Conservation (phyloP, 2,888 invertebrate species). For the Embidobia sp. region DNA sequence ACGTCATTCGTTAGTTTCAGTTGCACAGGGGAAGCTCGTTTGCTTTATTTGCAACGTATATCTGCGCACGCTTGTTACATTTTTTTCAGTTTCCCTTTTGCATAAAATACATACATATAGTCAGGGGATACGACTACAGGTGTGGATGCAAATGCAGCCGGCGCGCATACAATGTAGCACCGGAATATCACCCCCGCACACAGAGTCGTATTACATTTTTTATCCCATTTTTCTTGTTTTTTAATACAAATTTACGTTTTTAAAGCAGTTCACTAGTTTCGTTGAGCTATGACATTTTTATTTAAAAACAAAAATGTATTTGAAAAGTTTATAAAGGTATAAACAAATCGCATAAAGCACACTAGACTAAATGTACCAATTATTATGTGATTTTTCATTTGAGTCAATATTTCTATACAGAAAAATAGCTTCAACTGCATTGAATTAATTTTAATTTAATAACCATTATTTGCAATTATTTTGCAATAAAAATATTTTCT, state of each 20-base stretch:
- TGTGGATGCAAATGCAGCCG: conserved; percentile 48
- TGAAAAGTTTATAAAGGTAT: no score
- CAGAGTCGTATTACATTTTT: conserved; percentile 5
- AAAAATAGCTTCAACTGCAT: no score
- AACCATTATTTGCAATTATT: no score
- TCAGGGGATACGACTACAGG: conserved; percentile 42
- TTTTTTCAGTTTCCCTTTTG: conserved; percentile 53
- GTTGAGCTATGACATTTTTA: no score
- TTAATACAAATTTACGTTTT: not conserved
- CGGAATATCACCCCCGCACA: conserved; percentile 23
- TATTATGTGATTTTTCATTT: no score
- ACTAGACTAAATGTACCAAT: no score
- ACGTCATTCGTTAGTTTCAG: conserved; percentile 31
- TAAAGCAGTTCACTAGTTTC: not conserved
- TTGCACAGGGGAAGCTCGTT: conserved; percentile 10
- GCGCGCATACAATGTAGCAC: conserved; percentile 16
- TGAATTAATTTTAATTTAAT: no score
- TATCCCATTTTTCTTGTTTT: not conserved
- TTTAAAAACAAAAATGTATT: no score
- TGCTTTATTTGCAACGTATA: conserved; percentile 32
- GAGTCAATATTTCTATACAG: no score
- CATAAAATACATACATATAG: conserved; percentile 27
- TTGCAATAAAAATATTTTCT: no score
- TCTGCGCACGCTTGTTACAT: conserved; percentile 44
- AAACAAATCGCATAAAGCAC: no score